Evolutionary conservation across 2,797 vertebrate species (phyloP).

Genomic region (Dendrocincla tyrannina): DNA sequence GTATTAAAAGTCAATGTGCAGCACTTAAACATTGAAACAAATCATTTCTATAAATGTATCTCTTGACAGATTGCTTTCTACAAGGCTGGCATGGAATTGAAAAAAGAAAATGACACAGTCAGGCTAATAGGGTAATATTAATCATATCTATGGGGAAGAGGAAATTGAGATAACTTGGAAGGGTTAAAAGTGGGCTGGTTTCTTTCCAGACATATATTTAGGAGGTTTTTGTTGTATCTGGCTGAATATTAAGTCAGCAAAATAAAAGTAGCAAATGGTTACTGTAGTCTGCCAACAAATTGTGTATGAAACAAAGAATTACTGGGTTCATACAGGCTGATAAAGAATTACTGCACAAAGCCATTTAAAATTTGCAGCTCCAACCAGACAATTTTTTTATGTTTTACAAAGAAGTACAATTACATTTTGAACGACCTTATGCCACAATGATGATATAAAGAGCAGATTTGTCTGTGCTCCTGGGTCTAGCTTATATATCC

Average conservation of each 20-base stretch:
- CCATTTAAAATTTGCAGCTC: conserved; percentile 59
- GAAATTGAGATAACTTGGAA: conserved; percentile 55
- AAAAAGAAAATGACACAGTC: conserved; percentile 60
- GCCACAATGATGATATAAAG: conserved; percentile 67
- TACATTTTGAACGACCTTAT: conserved; percentile 65
- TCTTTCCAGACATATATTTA: conserved; percentile 37
- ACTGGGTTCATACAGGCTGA: conserved; percentile 36
- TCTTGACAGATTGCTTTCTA: conserved; percentile 57
- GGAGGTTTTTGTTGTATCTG: conserved; percentile 51
- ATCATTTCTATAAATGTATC: conserved; percentile 56
- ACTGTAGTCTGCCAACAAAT: conserved; percentile 54
- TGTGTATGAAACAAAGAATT: conserved; percentile 60
- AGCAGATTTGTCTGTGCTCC: conserved; percentile 64
- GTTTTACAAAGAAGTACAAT: conserved; percentile 63
- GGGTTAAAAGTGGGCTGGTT: conserved; percentile 59
- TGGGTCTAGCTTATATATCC: conserved; percentile 53
- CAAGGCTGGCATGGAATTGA: conserved; percentile 35
- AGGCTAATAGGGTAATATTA: conserved; percentile 47
- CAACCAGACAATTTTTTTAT: conserved; percentile 57
- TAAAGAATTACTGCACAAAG: conserved; percentile 51
- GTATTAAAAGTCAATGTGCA: conserved; percentile 46
- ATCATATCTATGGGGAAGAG: conserved; percentile 36
- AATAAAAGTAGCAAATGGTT: conserved; percentile 61
- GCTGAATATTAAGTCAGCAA: conserved; percentile 63
- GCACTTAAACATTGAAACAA: conserved; percentile 63